Evolutionary conservation across 1,140 invertebrate species (phyloP), one percentile per base, ranked within the genome.

Genomic region (Trachelipus rathkii): DNA sequence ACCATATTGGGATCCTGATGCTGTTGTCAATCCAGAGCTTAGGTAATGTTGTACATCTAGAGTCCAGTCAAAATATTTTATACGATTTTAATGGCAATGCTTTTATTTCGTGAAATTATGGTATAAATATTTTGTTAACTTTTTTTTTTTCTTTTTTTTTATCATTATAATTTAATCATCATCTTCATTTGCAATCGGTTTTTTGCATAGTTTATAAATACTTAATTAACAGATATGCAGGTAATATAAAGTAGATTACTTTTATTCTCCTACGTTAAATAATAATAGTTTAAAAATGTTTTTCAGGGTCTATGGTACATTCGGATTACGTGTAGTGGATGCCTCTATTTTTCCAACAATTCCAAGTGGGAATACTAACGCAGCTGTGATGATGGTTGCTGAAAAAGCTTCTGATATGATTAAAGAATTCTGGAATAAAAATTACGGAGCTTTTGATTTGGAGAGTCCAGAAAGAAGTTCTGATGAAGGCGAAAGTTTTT

Each of bases 381-480:
- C 92, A 6, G 91, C 93, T 0, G 87, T 89, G 8, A 92, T 95
- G 60, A 94, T 94, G 93, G 93, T 95, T 44, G 93, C 88, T 0
- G 95, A 97, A 83, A 96, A 95, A 83, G 93, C 91, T 3, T 88
- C 92, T 0, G 93, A 95, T 85, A 84, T 95, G 80, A 92, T 95
- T 77, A 91, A 90, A 81, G 13, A 10, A 11, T 53, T 79, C 53
- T 81, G 80, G 80, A 33, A 33, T 33, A 33, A 33, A 33, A 33
- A 33, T 33, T 33, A 33, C 33, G 33, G 33, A 33, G 33, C 33
- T 33, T 33, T 33, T 6, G 33, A 33, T 3, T 33, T 6, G 33
- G 33, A 33, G 6, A 33, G 2, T 33, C 33, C 33, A 33, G 33
- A 33, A 33, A 33, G 33, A 33, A 33, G 6, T 3, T 3, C 33